Evolutionary conservation across 1,140 invertebrate genomes (phyloP), one percentile per base, ranked within the genome.

Genomic region (Drosophila insularis): DNA sequence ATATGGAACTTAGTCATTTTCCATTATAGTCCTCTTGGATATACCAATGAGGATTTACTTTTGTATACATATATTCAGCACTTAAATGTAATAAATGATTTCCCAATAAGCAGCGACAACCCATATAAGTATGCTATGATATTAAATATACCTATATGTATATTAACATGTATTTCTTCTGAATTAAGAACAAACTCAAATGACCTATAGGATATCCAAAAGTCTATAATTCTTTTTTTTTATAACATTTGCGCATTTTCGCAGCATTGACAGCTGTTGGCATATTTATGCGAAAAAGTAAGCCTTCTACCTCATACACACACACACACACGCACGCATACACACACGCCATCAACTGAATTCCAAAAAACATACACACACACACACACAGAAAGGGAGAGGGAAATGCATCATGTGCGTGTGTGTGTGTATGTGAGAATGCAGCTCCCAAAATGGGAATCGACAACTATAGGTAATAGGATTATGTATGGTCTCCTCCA

Each of bases 401-500:
- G 27, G 27, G 0, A 35, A 59, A 62, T 11, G n/a, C 31, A 32
- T 11, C 68, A 35, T 35, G 32, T 31, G n/a, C 17, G 14, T 21
- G 7, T 50, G 2, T 37, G 8, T 37, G 1, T 37, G 35, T 11
- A 46, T 56, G n/a, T 59, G 14, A 5, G 32, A 11, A 37, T 37
- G 56, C 56, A 37, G 35, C 56, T 37, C 63, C 66, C 39, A 58
- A 67, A 74, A 59, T 69, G 55, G 35, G 55, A 59, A 74, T 63
- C 67, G 71, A 64, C 40, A 62, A 66, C 19, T 78, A 63, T 67
- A 40, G 78, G 35, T 87, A 86, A 86, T 87, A 86, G 81, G 81
- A 87, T 86, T 86, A 86, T 86, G 81, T 40, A 64, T 46, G 74
- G 73, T 62, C 84, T 89, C 79, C 80, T 89, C 79, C 80, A 87